Evolutionary conservation across 2,113 vertebrate species (phyloP).

Genomic region (Dromiciops gliroides): DNA sequence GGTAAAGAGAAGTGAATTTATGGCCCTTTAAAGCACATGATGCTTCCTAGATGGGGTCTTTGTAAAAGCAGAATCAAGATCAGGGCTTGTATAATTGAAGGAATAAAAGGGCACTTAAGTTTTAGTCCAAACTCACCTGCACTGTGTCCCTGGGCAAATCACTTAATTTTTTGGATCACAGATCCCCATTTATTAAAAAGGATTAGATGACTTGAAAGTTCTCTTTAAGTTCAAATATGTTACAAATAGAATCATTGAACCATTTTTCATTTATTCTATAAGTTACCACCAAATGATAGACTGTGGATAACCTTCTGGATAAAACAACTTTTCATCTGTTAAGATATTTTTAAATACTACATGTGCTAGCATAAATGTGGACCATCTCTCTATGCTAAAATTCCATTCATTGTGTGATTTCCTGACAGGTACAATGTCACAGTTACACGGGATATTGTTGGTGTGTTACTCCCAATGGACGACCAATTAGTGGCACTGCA

Average conservation of each 20-base stretch:
- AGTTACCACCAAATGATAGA: not conserved
- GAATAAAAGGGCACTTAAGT: not conserved
- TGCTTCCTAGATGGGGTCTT: not conserved
- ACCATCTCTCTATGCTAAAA: not conserved
- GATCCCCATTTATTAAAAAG: not conserved
- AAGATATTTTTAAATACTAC: not conserved
- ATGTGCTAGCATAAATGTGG: not conserved
- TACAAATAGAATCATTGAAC: not conserved
- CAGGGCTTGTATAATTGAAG: not conserved
- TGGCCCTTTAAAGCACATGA: not conserved
- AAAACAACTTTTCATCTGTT: not conserved
- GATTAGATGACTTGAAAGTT: not conserved
- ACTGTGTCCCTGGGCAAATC: not conserved
- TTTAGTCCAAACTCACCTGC: not conserved
- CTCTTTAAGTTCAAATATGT: not conserved
- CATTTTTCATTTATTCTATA: not conserved
- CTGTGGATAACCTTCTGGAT: not conserved
- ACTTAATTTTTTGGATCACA: not conserved
- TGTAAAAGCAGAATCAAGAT: not conserved
- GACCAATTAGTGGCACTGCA: slow-evolving; percentile 96
- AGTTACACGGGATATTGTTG: slow-evolving; percentile 99
- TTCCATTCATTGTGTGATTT: not conserved
- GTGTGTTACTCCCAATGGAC: slow-evolving; percentile 95
- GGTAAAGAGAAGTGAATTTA: not conserved
- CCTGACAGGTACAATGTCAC: slow-evolving; percentile 94